These are phyloP conservation scores for Euschistus heros DNA, from an alignment of 1,140 invertebrate species.

Conservation along the genomic window DNA sequence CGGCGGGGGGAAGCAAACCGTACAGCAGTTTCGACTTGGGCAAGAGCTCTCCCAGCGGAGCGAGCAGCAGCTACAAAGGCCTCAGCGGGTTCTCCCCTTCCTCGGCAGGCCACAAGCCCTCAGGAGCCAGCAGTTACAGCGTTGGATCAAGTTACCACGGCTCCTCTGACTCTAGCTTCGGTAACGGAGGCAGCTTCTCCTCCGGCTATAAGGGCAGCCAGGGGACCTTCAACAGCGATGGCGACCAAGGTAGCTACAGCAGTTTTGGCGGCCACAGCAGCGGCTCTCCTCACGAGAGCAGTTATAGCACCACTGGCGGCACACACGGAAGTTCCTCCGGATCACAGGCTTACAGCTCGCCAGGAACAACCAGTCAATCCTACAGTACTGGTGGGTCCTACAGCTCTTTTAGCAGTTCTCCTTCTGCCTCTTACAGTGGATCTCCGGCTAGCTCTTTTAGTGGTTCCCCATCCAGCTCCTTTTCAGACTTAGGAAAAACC, in stretches of 20 bases:
- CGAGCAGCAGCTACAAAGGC: conserved; percentile 8
- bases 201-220: neutral
- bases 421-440: neutral
- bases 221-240: neutral
- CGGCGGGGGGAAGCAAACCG: neutral
- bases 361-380: neutral
- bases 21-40: neutral
- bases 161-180: neutral
- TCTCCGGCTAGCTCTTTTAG: neutral
- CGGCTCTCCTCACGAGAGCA: too few species aligned
- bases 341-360: neutral
- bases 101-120: neutral
- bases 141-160: conserved; percentile 5
- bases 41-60: neutral
- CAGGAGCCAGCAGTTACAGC: conserved; percentile 10
- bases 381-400: neutral
- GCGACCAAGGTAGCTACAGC: neutral
- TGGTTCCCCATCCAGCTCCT: neutral
- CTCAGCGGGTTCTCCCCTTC: conserved; percentile 7
- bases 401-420: neutral
- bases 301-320: neutral
- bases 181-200: neutral
- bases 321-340: neutral
- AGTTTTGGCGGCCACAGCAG: neutral
- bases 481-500: too few species aligned